Base-by-base conservation (phyloP, 2,797 vertebrate genomes). In the Xenentodon cancila region DNA sequence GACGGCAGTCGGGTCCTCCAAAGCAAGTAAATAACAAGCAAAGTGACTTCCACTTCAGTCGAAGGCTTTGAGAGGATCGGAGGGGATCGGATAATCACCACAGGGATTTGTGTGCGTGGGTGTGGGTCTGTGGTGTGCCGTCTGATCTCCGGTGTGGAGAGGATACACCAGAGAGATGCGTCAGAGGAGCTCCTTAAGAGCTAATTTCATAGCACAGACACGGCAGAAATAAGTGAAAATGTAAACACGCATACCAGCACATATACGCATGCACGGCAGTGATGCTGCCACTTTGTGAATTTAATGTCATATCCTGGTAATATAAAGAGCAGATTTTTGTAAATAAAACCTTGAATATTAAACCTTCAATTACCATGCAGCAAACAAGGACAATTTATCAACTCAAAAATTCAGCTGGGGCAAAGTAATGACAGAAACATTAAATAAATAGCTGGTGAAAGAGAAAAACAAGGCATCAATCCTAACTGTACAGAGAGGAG, bases 1-100 rank as follows among this genome's bases (percentile, higher is more conserved):
- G 9, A 40, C 50, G 37, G 47, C 53, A 4, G 25, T 45, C 58
- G 42, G 48, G 92, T 93, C 90, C 85, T 93, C 92, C 90, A 95
- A 89, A 93, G 93, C 95, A 92, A 95, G 95, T 96, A 98, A 98
- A 96, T 97, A 97, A 96, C 94, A 95, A 91, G 93, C 92, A 94
- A 93, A 94, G 95, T 92, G 94, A 95, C 93, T 93, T 95, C 94
- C 93, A 89, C 93, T 95, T 95, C 95, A 97, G 95, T 96, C 94
- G 57, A 94, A 95, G 95, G 95, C 94, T 96, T 95, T 92, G 86
- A 94, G 88, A 82, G 94, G 95, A 96, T 91, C 95, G 95, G 91
- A 93, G 90, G 92, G 95, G 95, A 95, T 96, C 95, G 95, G 93
- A 95, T 95, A 95, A 96, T 96, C 94, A 94, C 95, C 93, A 94